Conservation (phyloP, 2,888 invertebrate species). For the Pristionchus japonicus region DNA sequence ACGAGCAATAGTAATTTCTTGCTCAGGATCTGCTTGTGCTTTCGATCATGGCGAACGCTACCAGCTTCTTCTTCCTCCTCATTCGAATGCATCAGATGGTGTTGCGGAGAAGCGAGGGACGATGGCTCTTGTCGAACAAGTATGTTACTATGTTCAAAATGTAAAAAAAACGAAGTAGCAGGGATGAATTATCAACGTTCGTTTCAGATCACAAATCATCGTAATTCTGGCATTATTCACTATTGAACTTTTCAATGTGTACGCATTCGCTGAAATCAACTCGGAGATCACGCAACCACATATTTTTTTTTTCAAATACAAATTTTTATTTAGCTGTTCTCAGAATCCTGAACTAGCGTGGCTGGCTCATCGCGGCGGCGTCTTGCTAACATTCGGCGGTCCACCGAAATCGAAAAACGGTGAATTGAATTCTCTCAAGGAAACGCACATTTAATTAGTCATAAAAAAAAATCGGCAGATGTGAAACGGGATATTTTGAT, state of each 20-base stretch:
- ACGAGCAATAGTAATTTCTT: too few species aligned
- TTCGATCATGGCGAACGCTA: too few species aligned
- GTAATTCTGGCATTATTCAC: neutral
- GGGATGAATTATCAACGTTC: too few species aligned
- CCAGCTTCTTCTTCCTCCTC: neutral
- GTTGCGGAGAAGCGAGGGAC: neutral
- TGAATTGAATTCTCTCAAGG: too few species aligned
- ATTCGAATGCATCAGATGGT: neutral
- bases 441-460: too few species aligned
- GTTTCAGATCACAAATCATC: neutral
- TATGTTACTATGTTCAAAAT: neutral
- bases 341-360: neutral
- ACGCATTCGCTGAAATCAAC: neutral
- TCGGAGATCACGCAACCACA: neutral
- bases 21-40: neutral
- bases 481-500: too few species aligned
- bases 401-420: neutral
- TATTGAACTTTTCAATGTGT: neutral
- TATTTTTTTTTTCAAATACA: too few species aligned
- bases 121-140: neutral
- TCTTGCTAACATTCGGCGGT: neutral
- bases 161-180: neutral
- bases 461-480: too few species aligned
- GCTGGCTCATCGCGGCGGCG: neutral
- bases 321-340: too few species aligned